Percentiles rank a stretch among this genome's conserved stretches.
phyloP scores from a whole-genome alignment of 2,113 vertebrate genomes.

The Ranitomeya variabilis region DNA sequence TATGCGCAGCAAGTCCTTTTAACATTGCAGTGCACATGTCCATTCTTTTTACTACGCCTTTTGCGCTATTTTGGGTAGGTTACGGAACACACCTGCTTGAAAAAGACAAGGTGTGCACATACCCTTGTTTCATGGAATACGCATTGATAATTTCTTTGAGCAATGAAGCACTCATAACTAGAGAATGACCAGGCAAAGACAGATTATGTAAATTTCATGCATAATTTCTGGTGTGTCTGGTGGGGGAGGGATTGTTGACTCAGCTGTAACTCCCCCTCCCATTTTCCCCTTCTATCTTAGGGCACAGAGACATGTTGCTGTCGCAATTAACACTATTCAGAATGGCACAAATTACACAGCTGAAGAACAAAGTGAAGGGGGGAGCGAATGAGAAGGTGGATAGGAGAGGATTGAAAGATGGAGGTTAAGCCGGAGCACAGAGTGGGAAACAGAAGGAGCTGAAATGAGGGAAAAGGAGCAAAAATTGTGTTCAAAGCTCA shows the following conservation, averaged over 20 bases:
- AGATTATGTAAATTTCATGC: slow-evolving; percentile 28
- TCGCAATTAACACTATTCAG: slow-evolving; percentile 49
- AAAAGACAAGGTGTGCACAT: too few relatives aligned
- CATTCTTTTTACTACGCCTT: too few relatives aligned
- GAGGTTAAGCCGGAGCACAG: not conserved
- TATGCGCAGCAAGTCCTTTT: too few relatives aligned
- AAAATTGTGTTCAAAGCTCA: not conserved
- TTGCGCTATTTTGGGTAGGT: too few relatives aligned
- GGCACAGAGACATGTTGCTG: slow-evolving; percentile 32
- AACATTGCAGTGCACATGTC: too few relatives aligned
- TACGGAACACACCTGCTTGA: too few relatives aligned
- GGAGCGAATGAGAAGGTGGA: not conserved
- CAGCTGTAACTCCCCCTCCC: slow-evolving; percentile 25
- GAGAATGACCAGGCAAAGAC: not conserved
- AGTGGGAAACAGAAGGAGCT: not conserved
- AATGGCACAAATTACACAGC: slow-evolving; percentile 40
- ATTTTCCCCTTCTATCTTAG: slow-evolving; percentile 34
- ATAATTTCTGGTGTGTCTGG: slow-evolving; percentile 29
- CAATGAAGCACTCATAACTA: not conserved
- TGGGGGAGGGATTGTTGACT: slow-evolving; percentile 10
- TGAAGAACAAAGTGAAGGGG: slow-evolving; percentile 29
- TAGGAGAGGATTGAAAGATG: not conserved
- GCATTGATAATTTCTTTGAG: not conserved
- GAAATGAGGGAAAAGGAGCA: not conserved
- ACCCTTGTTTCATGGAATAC: too few relatives aligned